Base-by-base conservation (phyloP, 2,888 invertebrate species). In the Beris chalybata region DNA sequence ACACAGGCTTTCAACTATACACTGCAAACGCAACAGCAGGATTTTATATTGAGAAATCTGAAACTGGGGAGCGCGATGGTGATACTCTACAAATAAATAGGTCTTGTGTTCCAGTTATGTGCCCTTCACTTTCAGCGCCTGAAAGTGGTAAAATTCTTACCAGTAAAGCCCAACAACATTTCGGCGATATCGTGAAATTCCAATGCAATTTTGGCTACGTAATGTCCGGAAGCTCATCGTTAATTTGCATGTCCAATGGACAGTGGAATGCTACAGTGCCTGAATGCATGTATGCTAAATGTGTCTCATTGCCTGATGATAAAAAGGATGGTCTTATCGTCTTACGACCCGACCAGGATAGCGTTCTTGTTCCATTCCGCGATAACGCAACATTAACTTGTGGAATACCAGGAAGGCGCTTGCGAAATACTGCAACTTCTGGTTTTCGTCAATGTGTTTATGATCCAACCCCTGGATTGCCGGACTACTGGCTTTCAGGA, bases 201-300 rank as follows among this genome's bases (percentile, higher is more conserved):
- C 93, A 94, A 75, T 97, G 97, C 77, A 89, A 95, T 75, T 96
- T 97, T 79, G 97, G 97, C 15, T 95, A 93, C 76, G 91, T 95
- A 0, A 90, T 97, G 87, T 88, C 90, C 67, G 97, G 97, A 59
- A 90, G 92, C 58, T 87, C 93, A 0, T 88, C 92, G 5, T 82
- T 97, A 15, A 84, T 92, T 64, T 98, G 97, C 79, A 89, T 92
- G 1, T 91, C 93, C 4, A 90, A 89, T 76, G 97, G 97, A 56
- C 87, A 85, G 43, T 98, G 97, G 98, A 95, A 96, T 78, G 95
- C 95, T 73, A 89, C 93, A 5, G 87, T 91, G 50, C 97, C 98
- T 4, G 91, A 91, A 80, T 98, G 97, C 81, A 89, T 92, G 84
- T 93, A 92, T 85, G 95, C 95, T 44, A 89, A 92, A 75, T 95